These are phyloP conservation scores for Anhinga rufa DNA, from an alignment of 2,113 vertebrate species.

Conservation along the genomic window DNA sequence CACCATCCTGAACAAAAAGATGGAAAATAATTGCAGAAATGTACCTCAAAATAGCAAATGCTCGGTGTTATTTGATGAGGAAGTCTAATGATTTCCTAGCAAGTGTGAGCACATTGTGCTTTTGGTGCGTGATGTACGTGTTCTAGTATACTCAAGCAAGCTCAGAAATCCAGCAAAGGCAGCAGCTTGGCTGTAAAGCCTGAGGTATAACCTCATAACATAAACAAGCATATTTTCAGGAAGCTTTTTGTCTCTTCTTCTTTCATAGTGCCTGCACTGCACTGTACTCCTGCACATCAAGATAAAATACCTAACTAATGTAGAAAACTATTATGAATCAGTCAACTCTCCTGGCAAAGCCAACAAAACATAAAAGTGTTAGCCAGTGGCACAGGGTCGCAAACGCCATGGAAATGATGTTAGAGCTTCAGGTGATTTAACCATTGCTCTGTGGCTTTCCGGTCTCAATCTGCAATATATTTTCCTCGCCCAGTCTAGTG, in stretches of 20 bases:
- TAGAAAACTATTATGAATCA: not conserved
- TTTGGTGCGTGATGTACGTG: not conserved
- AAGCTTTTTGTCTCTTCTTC: conserved; percentile 9
- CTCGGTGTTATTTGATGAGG: not conserved
- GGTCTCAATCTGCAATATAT: not conserved
- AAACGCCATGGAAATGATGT: not conserved
- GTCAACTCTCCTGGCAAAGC: not conserved
- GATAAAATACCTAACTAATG: not conserved
- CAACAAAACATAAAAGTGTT: not conserved
- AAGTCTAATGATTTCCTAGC: not conserved
- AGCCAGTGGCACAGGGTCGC: not conserved
- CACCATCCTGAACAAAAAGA: not conserved
- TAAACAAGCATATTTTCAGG: conserved; percentile 1
- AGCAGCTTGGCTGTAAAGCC: not conserved
- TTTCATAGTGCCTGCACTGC: not conserved
- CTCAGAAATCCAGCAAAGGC: not conserved
- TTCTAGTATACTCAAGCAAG: not conserved
- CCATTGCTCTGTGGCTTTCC: not conserved
- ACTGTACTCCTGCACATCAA: not conserved
- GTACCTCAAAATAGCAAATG: not conserved
- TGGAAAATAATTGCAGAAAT: not conserved
- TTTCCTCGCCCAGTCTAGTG: not conserved
- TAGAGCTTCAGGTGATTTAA: not conserved
- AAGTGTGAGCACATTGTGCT: not conserved
- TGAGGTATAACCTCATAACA: not conserved